Percentiles rank a stretch among this genome's conserved stretches.
These are phyloP conservation scores for Latrodectus geometricus DNA, from an alignment of 1,140 invertebrate genomes.

Conservation along the genomic window DNA sequence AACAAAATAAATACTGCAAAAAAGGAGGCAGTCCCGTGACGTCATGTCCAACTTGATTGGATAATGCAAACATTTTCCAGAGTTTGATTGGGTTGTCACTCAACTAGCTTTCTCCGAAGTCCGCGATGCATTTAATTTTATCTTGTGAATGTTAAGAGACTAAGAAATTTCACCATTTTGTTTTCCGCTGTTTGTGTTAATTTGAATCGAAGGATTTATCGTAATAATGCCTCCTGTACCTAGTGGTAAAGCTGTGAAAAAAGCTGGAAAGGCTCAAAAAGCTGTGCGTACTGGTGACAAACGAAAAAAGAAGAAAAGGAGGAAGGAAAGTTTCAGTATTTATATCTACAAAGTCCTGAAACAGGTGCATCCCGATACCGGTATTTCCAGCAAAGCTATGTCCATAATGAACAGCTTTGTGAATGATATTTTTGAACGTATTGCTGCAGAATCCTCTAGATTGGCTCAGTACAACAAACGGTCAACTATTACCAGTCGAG, in stretches of 20 bases:
- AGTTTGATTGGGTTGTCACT: slow-evolving; percentile 14
- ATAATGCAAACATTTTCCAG: background rate
- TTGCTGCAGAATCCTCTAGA: slow-evolving; percentile 77
- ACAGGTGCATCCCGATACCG: slow-evolving; percentile 72
- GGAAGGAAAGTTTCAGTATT: slow-evolving; percentile 67
- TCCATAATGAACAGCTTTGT: slow-evolving; percentile 73
- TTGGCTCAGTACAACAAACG: slow-evolving; percentile 80
- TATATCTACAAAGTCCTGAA: slow-evolving; percentile 68
- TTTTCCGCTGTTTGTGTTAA: background rate
- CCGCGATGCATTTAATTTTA: background rate
- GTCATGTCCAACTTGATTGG: background rate
- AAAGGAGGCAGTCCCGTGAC: background rate
- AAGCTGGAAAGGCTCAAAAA: slow-evolving; percentile 27
- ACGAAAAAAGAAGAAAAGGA: slow-evolving; percentile 67
- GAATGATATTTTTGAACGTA: slow-evolving; percentile 71
- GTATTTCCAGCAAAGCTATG: slow-evolving; percentile 73
- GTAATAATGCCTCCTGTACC: slow-evolving; percentile 21
- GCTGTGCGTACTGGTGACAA: slow-evolving; percentile 37
- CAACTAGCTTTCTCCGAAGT: slow-evolving; percentile 25
- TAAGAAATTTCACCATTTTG: background rate
- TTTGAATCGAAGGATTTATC: background rate
- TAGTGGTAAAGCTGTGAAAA: slow-evolving; percentile 38
- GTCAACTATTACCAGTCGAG: slow-evolving; percentile 74
- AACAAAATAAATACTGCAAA: slow-evolving; percentile 17
- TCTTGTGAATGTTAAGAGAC: background rate